Percentiles rank a stretch among this genome's conserved stretches.
phyloP scores from a whole-genome alignment of 2,888 invertebrate genomes.

The Sisyra terminalis region DNA sequence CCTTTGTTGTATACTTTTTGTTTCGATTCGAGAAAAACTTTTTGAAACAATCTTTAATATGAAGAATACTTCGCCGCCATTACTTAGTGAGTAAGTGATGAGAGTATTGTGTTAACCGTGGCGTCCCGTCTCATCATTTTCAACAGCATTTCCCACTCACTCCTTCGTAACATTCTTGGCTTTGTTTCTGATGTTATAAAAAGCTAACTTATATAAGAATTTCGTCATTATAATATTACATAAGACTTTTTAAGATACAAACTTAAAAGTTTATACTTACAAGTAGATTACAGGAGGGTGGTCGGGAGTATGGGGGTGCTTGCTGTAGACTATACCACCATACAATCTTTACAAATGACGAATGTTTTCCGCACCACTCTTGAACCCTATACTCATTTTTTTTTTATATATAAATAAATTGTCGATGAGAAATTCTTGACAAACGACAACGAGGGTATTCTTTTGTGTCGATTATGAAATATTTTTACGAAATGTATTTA shows the following conservation, averaged over 20 bases:
- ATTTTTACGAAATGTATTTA: no score
- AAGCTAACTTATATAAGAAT: slow-evolving; percentile 24
- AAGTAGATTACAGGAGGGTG: slow-evolving; percentile 9
- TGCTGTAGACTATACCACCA: no score
- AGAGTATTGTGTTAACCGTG: slow-evolving; percentile 2
- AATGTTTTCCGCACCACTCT: neutral
- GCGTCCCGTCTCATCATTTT: slow-evolving; percentile 9
- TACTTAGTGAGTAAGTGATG: slow-evolving; percentile 5
- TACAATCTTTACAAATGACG: no score
- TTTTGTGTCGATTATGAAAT: no score
- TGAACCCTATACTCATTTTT: neutral
- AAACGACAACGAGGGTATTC: neutral
- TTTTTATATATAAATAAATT: neutral
- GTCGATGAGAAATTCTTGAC: neutral
- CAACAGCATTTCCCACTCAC: slow-evolving; percentile 15
- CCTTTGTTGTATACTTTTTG: slow-evolving; percentile 3
- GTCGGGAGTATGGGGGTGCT: neutral
- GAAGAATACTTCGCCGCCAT: slow-evolving; percentile 16
- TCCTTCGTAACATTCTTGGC: slow-evolving; percentile 17
- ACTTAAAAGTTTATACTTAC: slow-evolving; percentile 12
- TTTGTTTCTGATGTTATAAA: slow-evolving; percentile 19
- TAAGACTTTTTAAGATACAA: slow-evolving; percentile 14
- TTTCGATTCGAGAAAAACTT: neutral
- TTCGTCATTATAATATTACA: slow-evolving; percentile 21
- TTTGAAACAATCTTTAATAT: slow-evolving; percentile 22